These are phyloP conservation scores for Sarcoramphus papa DNA, from an alignment of 2,797 vertebrate species.

Conservation along the genomic window DNA sequence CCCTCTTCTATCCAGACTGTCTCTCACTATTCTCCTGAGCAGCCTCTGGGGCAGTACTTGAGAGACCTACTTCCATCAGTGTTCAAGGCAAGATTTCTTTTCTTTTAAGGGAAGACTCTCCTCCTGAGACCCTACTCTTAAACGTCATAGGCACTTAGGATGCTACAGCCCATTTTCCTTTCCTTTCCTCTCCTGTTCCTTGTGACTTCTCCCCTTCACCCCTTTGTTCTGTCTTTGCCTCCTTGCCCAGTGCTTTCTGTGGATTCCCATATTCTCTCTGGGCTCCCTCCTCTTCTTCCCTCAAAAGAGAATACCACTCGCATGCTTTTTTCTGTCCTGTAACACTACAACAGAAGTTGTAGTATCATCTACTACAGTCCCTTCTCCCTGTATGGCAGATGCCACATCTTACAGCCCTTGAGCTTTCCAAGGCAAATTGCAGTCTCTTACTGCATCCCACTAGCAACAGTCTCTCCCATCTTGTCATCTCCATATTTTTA, in stretches of 20 bases:
- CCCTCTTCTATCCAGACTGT: background rate
- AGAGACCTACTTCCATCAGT: background rate
- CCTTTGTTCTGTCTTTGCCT: background rate
- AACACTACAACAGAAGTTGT: background rate
- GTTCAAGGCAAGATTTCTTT: background rate
- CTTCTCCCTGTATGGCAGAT: background rate
- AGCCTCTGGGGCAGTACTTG: background rate
- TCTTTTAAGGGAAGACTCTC: background rate
- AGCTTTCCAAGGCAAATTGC: background rate
- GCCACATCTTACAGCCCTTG: background rate
- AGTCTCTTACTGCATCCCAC: background rate
- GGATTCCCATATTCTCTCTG: background rate
- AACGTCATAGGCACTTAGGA: background rate
- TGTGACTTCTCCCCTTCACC: background rate
- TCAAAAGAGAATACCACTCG: background rate
- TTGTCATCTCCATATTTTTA: background rate
- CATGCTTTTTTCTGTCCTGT: background rate
- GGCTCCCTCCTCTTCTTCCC: background rate
- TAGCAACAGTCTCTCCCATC: background rate
- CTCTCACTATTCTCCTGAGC: background rate
- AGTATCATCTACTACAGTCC: background rate
- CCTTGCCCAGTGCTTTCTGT: background rate
- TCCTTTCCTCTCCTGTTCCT: background rate
- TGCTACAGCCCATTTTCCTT: background rate
- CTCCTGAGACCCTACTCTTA: background rate